Base-by-base conservation (phyloP, 2,888 invertebrate genomes). In the Aphidoletes aphidimyza region DNA sequence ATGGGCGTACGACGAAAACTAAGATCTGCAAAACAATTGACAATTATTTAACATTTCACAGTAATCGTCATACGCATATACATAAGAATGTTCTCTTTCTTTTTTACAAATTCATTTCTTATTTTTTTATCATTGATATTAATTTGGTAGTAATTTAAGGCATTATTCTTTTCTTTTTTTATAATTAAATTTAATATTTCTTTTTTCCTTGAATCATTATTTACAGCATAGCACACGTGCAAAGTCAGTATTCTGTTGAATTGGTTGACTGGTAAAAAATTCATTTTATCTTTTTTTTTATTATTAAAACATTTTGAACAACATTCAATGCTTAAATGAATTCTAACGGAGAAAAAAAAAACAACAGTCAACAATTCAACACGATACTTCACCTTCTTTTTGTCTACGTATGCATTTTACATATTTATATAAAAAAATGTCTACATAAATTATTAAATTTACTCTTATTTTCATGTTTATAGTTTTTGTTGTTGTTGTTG, bases 401-500 rank as follows among this genome's bases (percentile, higher is more conserved):
- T 54, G 54, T 54, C 54, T 22, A 11, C 26, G 54, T 54, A 54
- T 54, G 54, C 54, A 11, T 11, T 22, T 54, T 54, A 54, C 22
- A 54, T 19, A 47, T 47, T 17, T 47, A 47, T 19, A 47, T 47
- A 47, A 17, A 47, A 47, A 47, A 47, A 47, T 47, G 47, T 54
- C 54, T 54, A 54, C 54, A 54, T 54, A 54, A 54, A 54, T 54
- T 54, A 54, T 54, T 54, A 54, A 54, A 54, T 54, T 54, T 54
- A 54, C 3, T 54, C 22, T 22, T 22, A 22, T 5, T 54, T 54
- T 54, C 26, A 11, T 54, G 22, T 54, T 2, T 22, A 22, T 26
- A 54, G 2, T 47, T 47, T 2, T 11, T 47, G 9, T 11, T 47
- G 9, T 47, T 47, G 9, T 47, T 47, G 3, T 47, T 47, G 2